Evolutionary conservation across 2,113 vertebrate genomes (phyloP).

Genomic region (Spilogale gracilis): DNA sequence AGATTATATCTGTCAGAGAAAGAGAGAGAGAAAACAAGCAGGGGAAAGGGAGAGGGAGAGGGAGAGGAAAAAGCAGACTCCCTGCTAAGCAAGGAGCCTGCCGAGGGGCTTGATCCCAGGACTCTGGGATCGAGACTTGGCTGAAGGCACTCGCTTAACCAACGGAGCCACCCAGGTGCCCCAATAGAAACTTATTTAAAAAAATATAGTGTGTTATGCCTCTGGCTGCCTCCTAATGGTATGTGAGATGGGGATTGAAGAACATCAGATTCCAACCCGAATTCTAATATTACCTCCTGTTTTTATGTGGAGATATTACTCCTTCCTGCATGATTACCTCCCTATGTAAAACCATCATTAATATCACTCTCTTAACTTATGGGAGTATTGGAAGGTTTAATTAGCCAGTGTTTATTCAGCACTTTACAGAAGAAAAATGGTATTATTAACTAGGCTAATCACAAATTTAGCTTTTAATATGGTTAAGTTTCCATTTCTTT

Average conservation of each 20-base stretch:
- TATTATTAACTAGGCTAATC: slow-evolving; percentile 66
- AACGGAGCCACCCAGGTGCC: not conserved
- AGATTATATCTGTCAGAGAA: too few relatives aligned
- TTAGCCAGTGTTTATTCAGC: slow-evolving; percentile 52
- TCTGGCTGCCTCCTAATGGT: not conserved
- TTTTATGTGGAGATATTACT: not conserved
- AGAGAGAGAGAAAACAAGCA: too few relatives aligned
- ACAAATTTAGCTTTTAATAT: slow-evolving; percentile 73
- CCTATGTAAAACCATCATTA: not conserved
- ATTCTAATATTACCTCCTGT: not conserved
- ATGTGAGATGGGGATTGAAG: not conserved
- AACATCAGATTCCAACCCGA: not conserved
- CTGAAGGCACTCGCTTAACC: not conserved
- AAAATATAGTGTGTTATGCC: not conserved
- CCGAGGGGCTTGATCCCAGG: too few relatives aligned
- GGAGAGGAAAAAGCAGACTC: too few relatives aligned
- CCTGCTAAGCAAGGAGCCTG: not conserved
- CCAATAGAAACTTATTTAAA: not conserved
- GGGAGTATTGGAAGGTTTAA: slow-evolving; percentile 51
- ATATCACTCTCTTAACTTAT: not conserved
- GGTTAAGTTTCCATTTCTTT: slow-evolving; percentile 59
- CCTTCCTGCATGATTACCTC: not conserved
- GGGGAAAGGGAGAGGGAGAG: too few relatives aligned
- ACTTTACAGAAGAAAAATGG: slow-evolving; percentile 65
- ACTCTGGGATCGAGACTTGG: not conserved